A percentile compares a stretch with the other conserved stretches of the same genome.
phyloP scores from a whole-genome alignment of 2,888 invertebrate genomes.

The Dolomedes plantarius region DNA sequence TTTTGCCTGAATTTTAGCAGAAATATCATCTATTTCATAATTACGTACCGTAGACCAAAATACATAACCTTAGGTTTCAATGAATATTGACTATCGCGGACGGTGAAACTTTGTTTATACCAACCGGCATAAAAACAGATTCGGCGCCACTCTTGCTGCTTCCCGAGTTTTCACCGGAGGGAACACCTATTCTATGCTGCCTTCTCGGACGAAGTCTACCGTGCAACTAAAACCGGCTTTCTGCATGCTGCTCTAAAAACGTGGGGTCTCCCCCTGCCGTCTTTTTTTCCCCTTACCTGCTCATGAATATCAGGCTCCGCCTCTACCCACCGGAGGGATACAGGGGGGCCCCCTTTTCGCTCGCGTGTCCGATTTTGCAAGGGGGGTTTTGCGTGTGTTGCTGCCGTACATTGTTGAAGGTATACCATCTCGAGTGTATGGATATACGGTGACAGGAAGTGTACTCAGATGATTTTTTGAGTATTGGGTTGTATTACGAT shows the following conservation, averaged over 20 bases:
- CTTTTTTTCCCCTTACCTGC: conserved; percentile 28
- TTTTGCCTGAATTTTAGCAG: no score
- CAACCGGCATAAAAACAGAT: no score
- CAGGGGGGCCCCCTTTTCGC: conserved; percentile 29
- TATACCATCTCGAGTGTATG: conserved; percentile 5
- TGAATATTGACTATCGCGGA: no score
- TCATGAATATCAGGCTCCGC: conserved; percentile 70
- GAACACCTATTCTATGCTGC: not conserved
- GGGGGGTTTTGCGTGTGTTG: conserved; percentile 26
- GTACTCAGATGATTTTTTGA: conserved; percentile 65
- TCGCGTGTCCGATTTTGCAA: conserved; percentile 65
- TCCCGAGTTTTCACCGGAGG: no score
- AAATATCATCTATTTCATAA: no score
- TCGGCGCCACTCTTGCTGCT: no score
- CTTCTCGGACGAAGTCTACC: not conserved
- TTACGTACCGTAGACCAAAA: no score
- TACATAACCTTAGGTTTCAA: no score
- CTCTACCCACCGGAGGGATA: conserved; percentile 26
- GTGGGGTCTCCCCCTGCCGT: conserved; percentile 15
- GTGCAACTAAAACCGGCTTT: conserved; percentile 59
- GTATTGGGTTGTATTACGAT: conserved; percentile 44
- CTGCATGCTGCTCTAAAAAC: conserved; percentile 29
- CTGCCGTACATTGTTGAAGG: not conserved
- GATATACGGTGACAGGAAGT: conserved; percentile 54
- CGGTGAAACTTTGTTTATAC: no score